phyloP scores from a whole-genome alignment of 1,140 invertebrate species.

The Pinna nobilis region DNA sequence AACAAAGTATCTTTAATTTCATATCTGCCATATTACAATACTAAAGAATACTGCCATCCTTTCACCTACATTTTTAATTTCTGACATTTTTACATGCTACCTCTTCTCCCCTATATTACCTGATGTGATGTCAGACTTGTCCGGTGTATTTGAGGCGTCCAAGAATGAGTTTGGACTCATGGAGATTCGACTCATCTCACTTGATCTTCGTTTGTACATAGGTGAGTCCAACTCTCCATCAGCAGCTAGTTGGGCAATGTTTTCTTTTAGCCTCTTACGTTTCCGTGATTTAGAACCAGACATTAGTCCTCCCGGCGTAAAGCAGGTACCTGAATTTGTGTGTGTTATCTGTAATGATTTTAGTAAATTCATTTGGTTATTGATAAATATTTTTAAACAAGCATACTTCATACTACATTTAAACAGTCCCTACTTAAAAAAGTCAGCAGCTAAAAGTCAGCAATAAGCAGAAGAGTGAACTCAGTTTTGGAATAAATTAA shows the following conservation, averaged over 20 bases:
- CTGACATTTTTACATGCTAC: neutral
- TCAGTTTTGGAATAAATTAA: too few relatives aligned
- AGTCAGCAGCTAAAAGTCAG: too few relatives aligned
- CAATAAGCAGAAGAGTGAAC: too few relatives aligned
- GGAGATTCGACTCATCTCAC: conserved; percentile 85
- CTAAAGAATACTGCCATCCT: neutral
- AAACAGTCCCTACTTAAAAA: too few relatives aligned
- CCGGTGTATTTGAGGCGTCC: conserved; percentile 79
- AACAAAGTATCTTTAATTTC: too few relatives aligned
- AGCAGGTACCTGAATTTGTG: conserved; percentile 17
- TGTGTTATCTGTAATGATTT: too few relatives aligned
- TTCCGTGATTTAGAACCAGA: conserved; percentile 68
- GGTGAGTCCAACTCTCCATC: conserved; percentile 76
- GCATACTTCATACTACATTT: too few relatives aligned
- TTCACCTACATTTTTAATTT: neutral
- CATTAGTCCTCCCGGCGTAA: conserved; percentile 50
- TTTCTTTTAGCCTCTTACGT: conserved; percentile 74
- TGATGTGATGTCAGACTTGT: conserved; percentile 57
- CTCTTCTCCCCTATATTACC: neutral
- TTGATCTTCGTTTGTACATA: conserved; percentile 83
- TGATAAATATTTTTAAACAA: too few relatives aligned
- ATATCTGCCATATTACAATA: too few relatives aligned
- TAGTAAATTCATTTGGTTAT: too few relatives aligned
- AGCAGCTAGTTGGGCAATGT: conserved; percentile 73
- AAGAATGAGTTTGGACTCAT: conserved; percentile 90